Conservation (phyloP, 2,113 vertebrate genomes). For the Etheostoma spectabile region DNA sequence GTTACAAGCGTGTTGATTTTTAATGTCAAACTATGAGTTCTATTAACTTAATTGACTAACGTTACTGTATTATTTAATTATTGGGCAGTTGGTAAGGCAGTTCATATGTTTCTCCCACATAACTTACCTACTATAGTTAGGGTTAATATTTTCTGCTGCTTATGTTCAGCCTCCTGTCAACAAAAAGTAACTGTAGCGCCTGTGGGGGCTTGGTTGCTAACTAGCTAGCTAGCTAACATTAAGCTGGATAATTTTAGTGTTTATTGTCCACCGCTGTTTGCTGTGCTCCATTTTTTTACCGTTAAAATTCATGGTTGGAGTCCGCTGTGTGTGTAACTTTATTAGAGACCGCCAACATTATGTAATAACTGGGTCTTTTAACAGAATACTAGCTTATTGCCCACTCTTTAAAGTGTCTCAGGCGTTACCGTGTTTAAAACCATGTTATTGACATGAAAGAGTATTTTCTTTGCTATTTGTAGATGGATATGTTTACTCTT, state of each 20-base stretch:
- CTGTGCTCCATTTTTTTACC: neutral
- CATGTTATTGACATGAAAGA: conserved; percentile 15
- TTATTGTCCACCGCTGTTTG: neutral
- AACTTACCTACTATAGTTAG: neutral
- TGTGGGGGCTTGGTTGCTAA: neutral
- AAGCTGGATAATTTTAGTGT: neutral
- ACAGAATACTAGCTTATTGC: neutral
- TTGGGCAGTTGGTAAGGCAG: neutral
- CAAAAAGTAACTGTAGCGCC: neutral
- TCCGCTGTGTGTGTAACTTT: neutral
- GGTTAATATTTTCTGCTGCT: too few species aligned
- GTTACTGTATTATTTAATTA: neutral
- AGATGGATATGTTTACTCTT: conserved; percentile 53
- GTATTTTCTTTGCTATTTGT: conserved; percentile 60
- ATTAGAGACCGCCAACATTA: neutral
- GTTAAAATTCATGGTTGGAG: neutral
- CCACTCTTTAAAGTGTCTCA: neutral
- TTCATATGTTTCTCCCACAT: neutral
- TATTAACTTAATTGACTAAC: neutral
- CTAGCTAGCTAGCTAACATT: neutral
- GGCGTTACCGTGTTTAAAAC: neutral
- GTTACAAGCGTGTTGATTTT: neutral
- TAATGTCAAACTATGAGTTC: neutral
- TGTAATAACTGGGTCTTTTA: neutral
- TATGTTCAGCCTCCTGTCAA: neutral